phyloP scores from a whole-genome alignment of 2,113 vertebrate species.

The mouse (Mus musculus) region GRCm39 chr2:108506001-108506500 shows the following conservation, averaged over 20 bases:
- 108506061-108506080: neutral
- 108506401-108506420: neutral
- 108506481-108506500: conserved; percentile 47
- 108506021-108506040: conserved; percentile 29
- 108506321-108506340: neutral
- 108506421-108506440: conserved; percentile 14
- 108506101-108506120: neutral
- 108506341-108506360: conserved; percentile 23
- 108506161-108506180: neutral
- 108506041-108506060: neutral
- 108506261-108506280: neutral
- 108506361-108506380: conserved; percentile 23
- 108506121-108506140: neutral
- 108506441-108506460: conserved; percentile 51
- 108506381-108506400: neutral
- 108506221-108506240: neutral
- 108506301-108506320: conserved; percentile 32
- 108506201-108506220: neutral
- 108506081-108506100: neutral
- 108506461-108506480: conserved; percentile 45
- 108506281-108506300: neutral
- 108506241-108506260: neutral
- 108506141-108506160: neutral
- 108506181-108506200: neutral
- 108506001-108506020: neutral